Evolutionary conservation across 2,888 invertebrate genomes (phyloP).

Genomic region (Leptopilina myrica): DNA sequence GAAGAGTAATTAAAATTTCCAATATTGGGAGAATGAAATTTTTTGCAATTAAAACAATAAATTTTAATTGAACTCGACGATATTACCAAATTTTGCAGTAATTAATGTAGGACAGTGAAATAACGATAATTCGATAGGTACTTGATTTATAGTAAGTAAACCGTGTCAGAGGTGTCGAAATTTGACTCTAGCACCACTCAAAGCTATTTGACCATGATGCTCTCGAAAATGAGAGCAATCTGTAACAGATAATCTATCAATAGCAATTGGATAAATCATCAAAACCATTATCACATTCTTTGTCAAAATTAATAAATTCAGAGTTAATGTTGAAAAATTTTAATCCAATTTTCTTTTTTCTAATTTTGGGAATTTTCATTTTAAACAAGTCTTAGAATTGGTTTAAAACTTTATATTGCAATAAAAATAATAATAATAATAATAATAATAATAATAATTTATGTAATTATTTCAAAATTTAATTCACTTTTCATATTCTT

Average conservation of each 20-base stretch:
- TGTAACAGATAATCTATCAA: slow-evolving; percentile 56
- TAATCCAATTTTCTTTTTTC: not conserved
- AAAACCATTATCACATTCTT: not conserved
- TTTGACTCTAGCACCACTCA: slow-evolving; percentile 55
- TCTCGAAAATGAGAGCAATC: slow-evolving; percentile 55
- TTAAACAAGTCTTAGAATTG: no score
- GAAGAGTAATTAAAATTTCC: no score
- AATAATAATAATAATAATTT: no score
- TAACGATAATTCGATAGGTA: slow-evolving; percentile 25
- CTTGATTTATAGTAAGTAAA: slow-evolving; percentile 73
- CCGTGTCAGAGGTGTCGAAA: slow-evolving; percentile 71
- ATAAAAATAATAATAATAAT: no score
- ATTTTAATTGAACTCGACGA: not conserved
- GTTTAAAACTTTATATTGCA: no score
- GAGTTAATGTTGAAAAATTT: not conserved
- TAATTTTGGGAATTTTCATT: not conserved
- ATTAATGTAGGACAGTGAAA: slow-evolving; percentile 10
- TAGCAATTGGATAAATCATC: slow-evolving; percentile 56
- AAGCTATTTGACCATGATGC: slow-evolving; percentile 48
- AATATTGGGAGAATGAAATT: not conserved
- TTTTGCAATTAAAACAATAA: not conserved
- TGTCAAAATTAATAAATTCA: not conserved
- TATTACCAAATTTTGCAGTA: not conserved
- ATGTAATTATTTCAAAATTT: no score
- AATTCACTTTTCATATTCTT: no score